phyloP scores from a whole-genome alignment of 1,140 invertebrate species.

The Drosophila sturtevanti region DNA sequence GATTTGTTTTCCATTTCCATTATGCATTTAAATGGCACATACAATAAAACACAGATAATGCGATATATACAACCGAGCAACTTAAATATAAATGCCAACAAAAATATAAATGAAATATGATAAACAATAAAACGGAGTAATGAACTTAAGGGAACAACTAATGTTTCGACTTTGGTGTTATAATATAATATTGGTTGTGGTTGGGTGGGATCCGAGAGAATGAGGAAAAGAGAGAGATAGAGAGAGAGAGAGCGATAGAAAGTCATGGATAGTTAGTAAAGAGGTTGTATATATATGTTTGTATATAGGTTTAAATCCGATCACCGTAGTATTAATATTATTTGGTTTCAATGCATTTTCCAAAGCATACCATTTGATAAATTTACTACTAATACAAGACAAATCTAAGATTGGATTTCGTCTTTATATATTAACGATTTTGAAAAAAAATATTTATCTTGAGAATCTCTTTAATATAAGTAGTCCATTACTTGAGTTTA shows the following conservation, averaged over 20 bases:
- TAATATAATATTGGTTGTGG: background rate
- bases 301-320: background rate
- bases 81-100: conserved; percentile 55
- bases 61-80: conserved; percentile 49
- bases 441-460: too few species aligned
- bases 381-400: background rate
- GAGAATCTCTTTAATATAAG: too few species aligned
- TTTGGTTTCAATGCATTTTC: too few species aligned
- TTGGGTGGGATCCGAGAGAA: background rate
- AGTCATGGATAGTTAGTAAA: background rate
- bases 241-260: background rate
- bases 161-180: conserved; percentile 9
- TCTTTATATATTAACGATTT: background rate
- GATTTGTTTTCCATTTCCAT: conserved; percentile 27
- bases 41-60: conserved; percentile 66
- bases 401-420: background rate
- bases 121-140: conserved; percentile 13
- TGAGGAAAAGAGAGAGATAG: too few species aligned
- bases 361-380: background rate
- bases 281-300: background rate
- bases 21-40: conserved; percentile 52
- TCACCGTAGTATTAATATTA: background rate
- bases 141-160: conserved; percentile 8
- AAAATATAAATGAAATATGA: conserved; percentile 48
- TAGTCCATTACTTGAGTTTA: too few species aligned